Conservation (phyloP, 2,797 vertebrate genomes). For the Xenopus petersii region DNA sequence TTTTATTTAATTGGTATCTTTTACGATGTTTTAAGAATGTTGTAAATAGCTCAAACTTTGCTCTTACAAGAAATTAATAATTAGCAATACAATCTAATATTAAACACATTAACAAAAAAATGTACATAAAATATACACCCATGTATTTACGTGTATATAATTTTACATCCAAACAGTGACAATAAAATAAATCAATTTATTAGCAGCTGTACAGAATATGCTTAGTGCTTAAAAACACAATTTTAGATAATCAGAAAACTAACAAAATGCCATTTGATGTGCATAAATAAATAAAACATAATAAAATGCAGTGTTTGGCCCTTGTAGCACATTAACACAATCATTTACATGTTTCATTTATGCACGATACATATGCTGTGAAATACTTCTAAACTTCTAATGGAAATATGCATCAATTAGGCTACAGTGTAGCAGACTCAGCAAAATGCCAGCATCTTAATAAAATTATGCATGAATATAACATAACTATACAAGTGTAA, state of each 20-base stretch:
- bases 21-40: too few species aligned
- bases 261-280: constrained; percentile 16
- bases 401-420: constrained; percentile 45
- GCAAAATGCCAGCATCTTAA: constrained; percentile 45
- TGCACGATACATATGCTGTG: constrained; percentile 45
- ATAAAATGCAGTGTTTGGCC: constrained; percentile 15
- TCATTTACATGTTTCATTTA: constrained; percentile 44
- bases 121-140: too few species aligned
- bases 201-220: too few species aligned
- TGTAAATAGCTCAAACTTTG: too few species aligned
- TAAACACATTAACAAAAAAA: too few species aligned
- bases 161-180: too few species aligned
- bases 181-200: too few species aligned
- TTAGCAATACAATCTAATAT: too few species aligned
- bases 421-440: constrained; percentile 32
- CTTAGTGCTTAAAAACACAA: too few species aligned
- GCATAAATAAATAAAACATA: constrained; percentile 26
- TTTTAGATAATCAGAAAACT: background rate
- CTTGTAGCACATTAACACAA: constrained; percentile 42
- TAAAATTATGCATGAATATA: constrained; percentile 48
- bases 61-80: too few species aligned
- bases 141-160: too few species aligned
- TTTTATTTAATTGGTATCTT: too few species aligned
- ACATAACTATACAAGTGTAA: constrained; percentile 46
- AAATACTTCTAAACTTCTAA: constrained; percentile 45